phyloP scores from a whole-genome alignment of 23 tunicate species.

The Halocynthia roretzi region DNA sequence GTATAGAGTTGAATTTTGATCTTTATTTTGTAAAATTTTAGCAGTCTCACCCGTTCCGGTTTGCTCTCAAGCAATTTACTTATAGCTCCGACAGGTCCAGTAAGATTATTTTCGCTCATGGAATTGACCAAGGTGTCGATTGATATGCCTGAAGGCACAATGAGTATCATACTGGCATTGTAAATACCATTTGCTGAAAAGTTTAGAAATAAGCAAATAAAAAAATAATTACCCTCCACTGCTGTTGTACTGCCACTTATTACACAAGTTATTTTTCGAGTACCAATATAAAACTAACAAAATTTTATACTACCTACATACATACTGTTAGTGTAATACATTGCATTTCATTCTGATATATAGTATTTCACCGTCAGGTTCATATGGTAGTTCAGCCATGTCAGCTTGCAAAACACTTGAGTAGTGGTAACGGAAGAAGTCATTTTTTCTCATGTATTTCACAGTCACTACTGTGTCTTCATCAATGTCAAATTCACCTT shows the following conservation, averaged over 20 bases:
- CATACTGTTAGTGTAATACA: too few relatives aligned
- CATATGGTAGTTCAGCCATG: constrained; percentile 7
- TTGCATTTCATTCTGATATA: too few relatives aligned
- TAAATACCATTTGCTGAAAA: background rate
- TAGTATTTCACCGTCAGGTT: background rate
- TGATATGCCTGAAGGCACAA: background rate
- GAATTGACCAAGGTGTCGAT: background rate
- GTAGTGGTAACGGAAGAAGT: background rate
- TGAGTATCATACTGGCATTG: constrained; percentile 1
- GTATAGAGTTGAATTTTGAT: too few relatives aligned
- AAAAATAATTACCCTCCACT: too few relatives aligned
- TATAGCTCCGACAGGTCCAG: too few relatives aligned
- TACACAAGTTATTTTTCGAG: too few relatives aligned
- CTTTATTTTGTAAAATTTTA: too few relatives aligned
- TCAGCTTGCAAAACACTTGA: constrained; percentile 11
- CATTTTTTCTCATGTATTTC: background rate
- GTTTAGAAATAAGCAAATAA: background rate
- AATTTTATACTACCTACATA: too few relatives aligned
- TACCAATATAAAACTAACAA: too few relatives aligned
- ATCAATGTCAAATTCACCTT: background rate
- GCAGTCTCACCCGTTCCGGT: too few relatives aligned
- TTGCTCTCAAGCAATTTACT: too few relatives aligned
- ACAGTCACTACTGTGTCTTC: background rate
- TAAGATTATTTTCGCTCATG: background rate
- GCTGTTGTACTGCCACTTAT: too few relatives aligned